Evolutionary conservation across 1,140 invertebrate species (phyloP).

Genomic region (Heliothis virescens): DNA sequence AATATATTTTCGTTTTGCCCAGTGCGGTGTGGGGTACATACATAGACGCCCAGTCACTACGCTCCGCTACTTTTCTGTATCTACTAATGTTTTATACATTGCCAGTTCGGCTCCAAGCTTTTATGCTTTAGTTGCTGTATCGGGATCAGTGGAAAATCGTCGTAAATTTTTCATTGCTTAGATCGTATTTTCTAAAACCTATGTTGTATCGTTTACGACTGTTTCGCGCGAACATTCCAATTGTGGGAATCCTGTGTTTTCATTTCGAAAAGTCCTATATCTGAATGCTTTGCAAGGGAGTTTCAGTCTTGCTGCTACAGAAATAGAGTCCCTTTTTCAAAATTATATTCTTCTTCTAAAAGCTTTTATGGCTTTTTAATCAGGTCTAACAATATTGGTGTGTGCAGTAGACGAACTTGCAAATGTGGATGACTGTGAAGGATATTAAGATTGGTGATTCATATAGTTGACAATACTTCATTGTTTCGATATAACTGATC

Average conservation of each 20-base stretch:
- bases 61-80: slow-evolving; percentile 78
- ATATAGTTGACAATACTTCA: slow-evolving; percentile 60
- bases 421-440: slow-evolving; percentile 66
- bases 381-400: slow-evolving; percentile 57
- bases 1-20: slow-evolving; percentile 87
- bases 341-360: not conserved
- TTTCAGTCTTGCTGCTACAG: not conserved
- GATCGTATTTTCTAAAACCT: slow-evolving; percentile 70
- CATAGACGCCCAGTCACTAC: slow-evolving; percentile 74
- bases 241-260: slow-evolving; percentile 65
- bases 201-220: slow-evolving; percentile 71
- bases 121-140: slow-evolving; percentile 54
- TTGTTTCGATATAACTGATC: slow-evolving; percentile 54
- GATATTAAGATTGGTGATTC: slow-evolving; percentile 65
- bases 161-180: slow-evolving; percentile 70
- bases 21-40: slow-evolving; percentile 80
- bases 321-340: slow-evolving; percentile 6
- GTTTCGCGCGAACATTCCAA: slow-evolving; percentile 65
- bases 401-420: slow-evolving; percentile 67
- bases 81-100: slow-evolving; percentile 84
- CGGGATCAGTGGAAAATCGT: slow-evolving; percentile 67
- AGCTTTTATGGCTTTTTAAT: not conserved
- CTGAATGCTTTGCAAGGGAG: not conserved
- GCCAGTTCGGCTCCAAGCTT: slow-evolving; percentile 63
- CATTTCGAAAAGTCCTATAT: not conserved